Base-by-base conservation (phyloP, 2,113 vertebrate species). In the Bos javanicus region DNA sequence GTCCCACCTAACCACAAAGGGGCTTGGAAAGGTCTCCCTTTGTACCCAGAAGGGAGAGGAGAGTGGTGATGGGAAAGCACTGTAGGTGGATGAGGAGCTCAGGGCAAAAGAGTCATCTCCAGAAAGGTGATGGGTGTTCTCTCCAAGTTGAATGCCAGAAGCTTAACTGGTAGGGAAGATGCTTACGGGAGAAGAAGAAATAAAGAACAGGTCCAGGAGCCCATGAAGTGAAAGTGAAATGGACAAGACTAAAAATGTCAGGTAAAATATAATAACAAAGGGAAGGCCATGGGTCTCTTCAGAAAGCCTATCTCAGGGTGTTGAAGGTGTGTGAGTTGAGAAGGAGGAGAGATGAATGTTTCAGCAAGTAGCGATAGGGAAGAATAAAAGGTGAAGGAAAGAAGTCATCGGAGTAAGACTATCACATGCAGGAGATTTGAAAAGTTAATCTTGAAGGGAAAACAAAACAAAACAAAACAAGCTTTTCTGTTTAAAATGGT, bases 11-110 rank as follows among this genome's bases (percentile, higher is more conserved):
- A 25, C 2, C 28, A 30, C 6, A 17, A 46, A 16, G 8, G 43
- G 30, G 3, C 28, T 54, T 19, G 2, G 21, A n/a, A 26, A 26
- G 8, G 3, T 64, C 43, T 83, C 17, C 46, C 13, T 64, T 30
- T 52, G 21, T 80, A 0, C 13, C 13, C 6, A 25, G 7, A 11
- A 85, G 19, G 7, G 17, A 89, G 17, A 62, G 9, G 17, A 54
- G 30, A 56, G 12, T 13, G 10, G 17, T n/a, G 2, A 30, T 4
- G 23, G 7, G 0, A 7, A 26, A 57, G 36, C 6, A 33, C 7
- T 17, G 11, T 10, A 67, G 25, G 7, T 52, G n/a, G 43, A 15
- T 54, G 15, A 60, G n/a, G 30, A 36, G 71, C 50, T n/a, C 3
- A 43, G 4, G 33, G 43, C 30, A 39, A 43, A 87, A 87, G 28